phyloP scores from a whole-genome alignment of 1,140 invertebrate genomes.

The Andrena cerasifolii region DNA sequence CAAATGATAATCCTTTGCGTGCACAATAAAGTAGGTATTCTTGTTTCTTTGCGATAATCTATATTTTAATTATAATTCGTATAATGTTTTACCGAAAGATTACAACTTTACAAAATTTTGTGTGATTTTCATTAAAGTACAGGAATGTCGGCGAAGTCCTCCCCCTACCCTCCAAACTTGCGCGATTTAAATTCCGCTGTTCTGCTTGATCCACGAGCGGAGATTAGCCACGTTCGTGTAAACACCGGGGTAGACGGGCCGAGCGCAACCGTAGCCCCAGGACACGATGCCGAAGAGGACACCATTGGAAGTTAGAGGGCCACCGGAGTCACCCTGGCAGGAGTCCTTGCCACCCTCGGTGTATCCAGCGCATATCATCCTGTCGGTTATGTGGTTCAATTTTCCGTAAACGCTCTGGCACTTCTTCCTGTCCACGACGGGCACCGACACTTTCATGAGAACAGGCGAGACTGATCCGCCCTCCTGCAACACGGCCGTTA shows the following conservation, averaged over 20 bases:
- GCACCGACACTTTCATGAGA: conserved; percentile 75
- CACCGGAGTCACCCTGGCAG: conserved; percentile 84
- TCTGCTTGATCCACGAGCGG: conserved; percentile 83
- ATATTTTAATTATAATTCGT: no score
- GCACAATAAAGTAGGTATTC: no score
- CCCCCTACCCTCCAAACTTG: no score
- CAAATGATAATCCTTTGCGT: no score
- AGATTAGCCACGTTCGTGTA: conserved; percentile 86
- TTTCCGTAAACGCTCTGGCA: conserved; percentile 63
- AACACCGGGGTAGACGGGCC: conserved; percentile 86
- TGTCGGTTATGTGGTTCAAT: conserved; percentile 62
- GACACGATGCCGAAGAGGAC: conserved; percentile 87
- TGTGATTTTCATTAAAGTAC: no score
- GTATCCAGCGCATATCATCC: conserved; percentile 86
- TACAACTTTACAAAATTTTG: no score
- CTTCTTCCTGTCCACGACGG: conserved; percentile 61
- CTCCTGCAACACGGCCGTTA: conserved; percentile 4
- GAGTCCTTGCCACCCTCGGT: conserved; percentile 84
- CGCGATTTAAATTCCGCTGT: conserved; percentile 68
- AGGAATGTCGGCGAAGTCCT: no score
- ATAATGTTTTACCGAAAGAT: no score
- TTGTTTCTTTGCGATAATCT: no score
- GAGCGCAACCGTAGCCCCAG: conserved; percentile 88
- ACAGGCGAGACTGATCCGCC: background rate
- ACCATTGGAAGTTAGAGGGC: conserved; percentile 82